Evolutionary conservation across 1,140 invertebrate genomes (phyloP), one percentile per base, ranked within the genome.

Genomic region (Drosophila teissieri): DNA sequence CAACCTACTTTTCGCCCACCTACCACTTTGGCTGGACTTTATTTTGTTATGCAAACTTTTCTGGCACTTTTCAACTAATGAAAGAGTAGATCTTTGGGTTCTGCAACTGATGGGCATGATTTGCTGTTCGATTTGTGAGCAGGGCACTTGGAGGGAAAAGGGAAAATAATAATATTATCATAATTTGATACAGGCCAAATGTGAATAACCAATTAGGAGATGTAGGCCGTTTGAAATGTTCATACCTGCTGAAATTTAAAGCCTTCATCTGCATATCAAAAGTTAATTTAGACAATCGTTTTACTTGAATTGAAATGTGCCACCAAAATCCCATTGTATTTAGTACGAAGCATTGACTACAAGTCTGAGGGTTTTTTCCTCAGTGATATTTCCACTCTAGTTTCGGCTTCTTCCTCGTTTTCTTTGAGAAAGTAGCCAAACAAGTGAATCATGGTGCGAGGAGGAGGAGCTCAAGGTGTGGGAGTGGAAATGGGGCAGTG

Each of bases 391-490:
- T 24, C 12, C n/a, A 15, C 34, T 15, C 36, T 40, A 56, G 44
- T 61, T 42, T 19, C 15, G 36, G 52, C 46, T 58, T 73, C 69
- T 51, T 61, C 49, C 6, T 36, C 15, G 14, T 19, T 69, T 69
- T 68, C 19, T n/a, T 44, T 65, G 69, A 82, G 79, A 81, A 81
- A 81, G 79, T 81, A 81, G 79, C 79, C 79, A 78, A 68, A 55
- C 73, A 82, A 81, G 79, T 78, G 79, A 78, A 56, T 81, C 74
- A 24, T 48, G 15, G 34, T 0, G 19, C n/a, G n/a, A n/a, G 19
- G 19, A 24, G 24, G 37, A 22, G 45, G 27, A 39, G 37, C 14
- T 55, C 31, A 19, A 52, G 49, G 49, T 52, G 60, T 39, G 22
- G 34, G 45, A 6, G 48, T 45, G 42, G 6, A 45, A 36, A 19